Evolutionary conservation across 2,888 invertebrate species (phyloP), one percentile per base, ranked within the genome.

Genomic region (Steromphala cineraria): DNA sequence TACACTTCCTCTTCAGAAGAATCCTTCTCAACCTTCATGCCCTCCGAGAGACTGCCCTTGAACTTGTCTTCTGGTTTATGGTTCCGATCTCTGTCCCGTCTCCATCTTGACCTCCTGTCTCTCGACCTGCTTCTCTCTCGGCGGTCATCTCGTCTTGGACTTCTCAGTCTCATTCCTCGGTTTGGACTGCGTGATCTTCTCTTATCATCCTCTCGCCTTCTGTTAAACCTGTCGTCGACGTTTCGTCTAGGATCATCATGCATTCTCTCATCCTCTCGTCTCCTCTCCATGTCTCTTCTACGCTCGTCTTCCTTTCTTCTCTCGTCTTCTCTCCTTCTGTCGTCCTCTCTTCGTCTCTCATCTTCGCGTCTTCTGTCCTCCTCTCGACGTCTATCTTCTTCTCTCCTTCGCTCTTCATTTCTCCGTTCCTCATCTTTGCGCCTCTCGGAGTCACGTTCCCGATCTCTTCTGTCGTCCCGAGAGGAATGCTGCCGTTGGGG

Each of bases 31-130:
- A 95, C 92, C 87, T 96, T 96, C 85, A 97, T 94, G 1, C 97
- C 96, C 92, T 98, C 97, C 81, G 96, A 97, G 21, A 96, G 92
- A 19, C 97, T 96, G 88, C 96, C 96, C 86, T 94, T 94, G 86
- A 94, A 95, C 87, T 94, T 94, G 88, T 95, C 95, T 78, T 91
- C 92, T 28, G 85, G 78, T n/a, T 84, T 84, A 0, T 84, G 84
- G 8, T 80, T 81, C 17, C 77, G 75, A 13, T 81, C 80, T 36
- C 87, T 55, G 36, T 87, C 86, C 0, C 76, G 67, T n/a, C 81
- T 52, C 55, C 81, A 52, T 67, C 79, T 78, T 2, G 81, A 78
- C n/a, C 75, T 75, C 15, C 83, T 40, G 75, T 83, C 82, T 62
- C 84, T 74, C 17, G 83, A 82, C 40, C 84, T 80, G 36, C 81